A percentile compares a stretch with the other conserved stretches of the same genome.
phyloP scores from a whole-genome alignment of 2,113 vertebrate species.

The Synchiropus splendidus region DNA sequence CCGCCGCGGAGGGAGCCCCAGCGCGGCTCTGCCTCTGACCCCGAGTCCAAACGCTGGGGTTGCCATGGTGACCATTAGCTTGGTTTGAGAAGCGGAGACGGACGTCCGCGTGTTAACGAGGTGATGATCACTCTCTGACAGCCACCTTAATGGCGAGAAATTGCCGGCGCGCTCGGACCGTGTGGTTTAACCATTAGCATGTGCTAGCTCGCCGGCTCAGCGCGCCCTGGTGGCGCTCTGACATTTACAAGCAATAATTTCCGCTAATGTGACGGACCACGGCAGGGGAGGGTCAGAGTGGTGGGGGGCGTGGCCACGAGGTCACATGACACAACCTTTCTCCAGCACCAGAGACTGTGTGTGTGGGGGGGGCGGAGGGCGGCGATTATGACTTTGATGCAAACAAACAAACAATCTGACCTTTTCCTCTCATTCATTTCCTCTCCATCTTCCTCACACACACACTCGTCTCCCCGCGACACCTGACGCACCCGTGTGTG shows the following conservation, averaged over 20 bases:
- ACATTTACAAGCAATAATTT: slow-evolving; percentile 56
- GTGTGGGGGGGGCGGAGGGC: no score
- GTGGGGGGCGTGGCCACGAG: slow-evolving; percentile 31
- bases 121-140: slow-evolving; percentile 30
- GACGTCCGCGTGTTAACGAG: slow-evolving; percentile 12
- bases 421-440: background rate
- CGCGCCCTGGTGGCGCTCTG: slow-evolving; percentile 23
- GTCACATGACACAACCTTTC: slow-evolving; percentile 4
- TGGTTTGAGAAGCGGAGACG: no score
- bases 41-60: no score
- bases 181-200: slow-evolving; percentile 55
- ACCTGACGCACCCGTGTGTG: no score
- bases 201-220: slow-evolving; percentile 33
- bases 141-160: no score
- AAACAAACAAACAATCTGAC: no score
- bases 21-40: no score
- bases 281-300: slow-evolving; percentile 26
- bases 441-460: background rate
- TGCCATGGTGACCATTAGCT: no score
- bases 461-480: no score
- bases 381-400: no score
- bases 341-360: no score
- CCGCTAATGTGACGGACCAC: slow-evolving; percentile 39
- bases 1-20: no score
- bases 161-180: slow-evolving; percentile 8